Evolutionary conservation across 2,797 vertebrate genomes (phyloP).

Genomic region (Enteromius radiatus): DNA sequence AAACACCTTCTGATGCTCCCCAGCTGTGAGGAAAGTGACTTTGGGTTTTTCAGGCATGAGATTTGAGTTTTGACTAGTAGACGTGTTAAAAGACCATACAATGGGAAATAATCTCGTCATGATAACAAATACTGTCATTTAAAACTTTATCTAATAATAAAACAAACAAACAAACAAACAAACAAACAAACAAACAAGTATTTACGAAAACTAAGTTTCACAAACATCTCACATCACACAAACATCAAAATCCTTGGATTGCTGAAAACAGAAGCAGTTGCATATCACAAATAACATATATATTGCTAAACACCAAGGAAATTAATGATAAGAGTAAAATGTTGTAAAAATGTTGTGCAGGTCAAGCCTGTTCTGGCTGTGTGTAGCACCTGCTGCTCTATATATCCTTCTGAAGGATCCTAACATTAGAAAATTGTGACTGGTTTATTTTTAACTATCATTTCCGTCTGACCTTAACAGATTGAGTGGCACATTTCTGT

Average conservation of each 20-base stretch:
- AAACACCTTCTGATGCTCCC: conserved; percentile 22
- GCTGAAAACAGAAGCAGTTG: not conserved
- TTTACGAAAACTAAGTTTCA: not conserved
- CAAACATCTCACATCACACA: not conserved
- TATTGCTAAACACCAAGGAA: not conserved
- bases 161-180: too few relatives aligned
- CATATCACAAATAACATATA: not conserved
- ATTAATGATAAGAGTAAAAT: not conserved
- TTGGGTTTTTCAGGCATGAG: not conserved
- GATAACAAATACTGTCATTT: not conserved
- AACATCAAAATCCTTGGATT: not conserved
- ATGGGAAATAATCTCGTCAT: not conserved
- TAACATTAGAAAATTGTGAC: conserved; percentile 2
- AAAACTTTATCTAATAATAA: not conserved
- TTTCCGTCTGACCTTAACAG: conserved; percentile 14
- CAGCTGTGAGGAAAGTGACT: conserved; percentile 10
- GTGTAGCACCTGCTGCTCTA: conserved; percentile 13
- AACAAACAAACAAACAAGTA: too few relatives aligned
- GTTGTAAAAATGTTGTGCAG: not conserved
- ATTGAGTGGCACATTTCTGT: conserved; percentile 10
- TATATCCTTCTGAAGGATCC: not conserved
- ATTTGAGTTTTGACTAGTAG: not conserved
- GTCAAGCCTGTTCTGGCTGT: not conserved
- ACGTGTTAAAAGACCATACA: not conserved
- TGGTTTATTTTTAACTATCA: conserved; percentile 30